Evolutionary conservation across 2,797 vertebrate species (phyloP).

Genomic region (Valencia hispanica): DNA sequence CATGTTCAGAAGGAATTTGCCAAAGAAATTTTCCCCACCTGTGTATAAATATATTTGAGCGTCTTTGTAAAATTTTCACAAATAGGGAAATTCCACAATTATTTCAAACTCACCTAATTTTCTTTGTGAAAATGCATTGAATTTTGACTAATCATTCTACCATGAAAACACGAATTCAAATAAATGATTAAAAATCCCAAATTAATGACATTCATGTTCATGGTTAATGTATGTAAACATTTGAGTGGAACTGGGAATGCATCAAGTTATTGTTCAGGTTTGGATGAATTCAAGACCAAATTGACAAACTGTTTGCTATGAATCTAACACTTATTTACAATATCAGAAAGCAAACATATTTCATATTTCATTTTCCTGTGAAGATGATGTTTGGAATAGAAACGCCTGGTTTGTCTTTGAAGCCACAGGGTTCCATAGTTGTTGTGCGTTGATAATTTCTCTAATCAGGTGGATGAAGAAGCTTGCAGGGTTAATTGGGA

Average conservation of each 20-base stretch:
- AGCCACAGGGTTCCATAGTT: slow-evolving; percentile 61
- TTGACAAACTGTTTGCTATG: not conserved
- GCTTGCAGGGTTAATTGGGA: slow-evolving; percentile 82
- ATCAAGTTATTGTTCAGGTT: not conserved
- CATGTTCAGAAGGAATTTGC: not conserved
- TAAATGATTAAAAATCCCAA: not conserved
- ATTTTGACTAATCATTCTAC: not conserved
- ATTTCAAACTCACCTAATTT: not conserved
- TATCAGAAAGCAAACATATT: slow-evolving; percentile 18
- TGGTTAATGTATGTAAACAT: not conserved
- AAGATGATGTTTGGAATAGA: slow-evolving; percentile 43
- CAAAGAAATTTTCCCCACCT: not conserved
- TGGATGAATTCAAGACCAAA: not conserved
- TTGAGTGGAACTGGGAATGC: not conserved
- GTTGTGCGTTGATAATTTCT: slow-evolving; percentile 77
- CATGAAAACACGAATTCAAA: not conserved
- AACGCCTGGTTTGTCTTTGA: slow-evolving; percentile 38
- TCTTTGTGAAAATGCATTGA: not conserved
- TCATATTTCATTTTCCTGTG: slow-evolving; percentile 12
- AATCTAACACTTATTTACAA: not conserved
- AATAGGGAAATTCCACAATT: not conserved
- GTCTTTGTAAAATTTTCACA: not conserved
- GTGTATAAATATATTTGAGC: too few species aligned
- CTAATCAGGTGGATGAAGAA: slow-evolving; percentile 80
- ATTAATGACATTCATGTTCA: not conserved